Evolutionary conservation across 2,797 vertebrate genomes (phyloP).

Genomic region (Perodicticus potto): DNA sequence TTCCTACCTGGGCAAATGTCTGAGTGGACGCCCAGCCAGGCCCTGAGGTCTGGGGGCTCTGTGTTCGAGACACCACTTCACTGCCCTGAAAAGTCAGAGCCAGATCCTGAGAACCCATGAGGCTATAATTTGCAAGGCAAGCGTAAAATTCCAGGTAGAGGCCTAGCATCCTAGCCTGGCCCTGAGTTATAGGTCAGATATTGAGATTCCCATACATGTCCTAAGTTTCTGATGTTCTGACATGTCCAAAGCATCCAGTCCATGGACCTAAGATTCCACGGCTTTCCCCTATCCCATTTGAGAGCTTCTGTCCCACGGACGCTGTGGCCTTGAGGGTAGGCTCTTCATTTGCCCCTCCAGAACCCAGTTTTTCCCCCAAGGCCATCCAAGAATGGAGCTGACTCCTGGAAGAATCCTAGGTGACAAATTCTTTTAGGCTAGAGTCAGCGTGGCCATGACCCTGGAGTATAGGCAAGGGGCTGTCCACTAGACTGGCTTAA

Average conservation of each 20-base stretch:
- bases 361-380: not conserved
- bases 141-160: not conserved
- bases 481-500: not conserved
- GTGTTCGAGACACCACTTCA: constrained; percentile 68
- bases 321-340: not conserved
- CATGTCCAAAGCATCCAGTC: constrained; percentile 15
- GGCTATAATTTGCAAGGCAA: constrained; percentile 20
- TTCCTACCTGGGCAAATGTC: constrained; percentile 25
- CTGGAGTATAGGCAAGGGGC: not conserved
- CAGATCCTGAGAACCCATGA: constrained; percentile 52
- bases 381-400: not conserved
- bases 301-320: constrained; percentile 5
- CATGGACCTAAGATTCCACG: constrained; percentile 29
- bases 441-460: not conserved
- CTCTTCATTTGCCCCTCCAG: not conserved
- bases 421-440: not conserved
- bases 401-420: not conserved
- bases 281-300: not conserved
- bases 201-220: constrained; percentile 16
- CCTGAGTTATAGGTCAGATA: not conserved
- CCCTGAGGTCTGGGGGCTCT: constrained; percentile 28
- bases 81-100: constrained; percentile 58
- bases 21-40: not conserved
- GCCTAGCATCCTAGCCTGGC: not conserved
- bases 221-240: constrained; percentile 4